Conservation (phyloP, 2,797 vertebrate species). For the Cygnus olor region DNA sequence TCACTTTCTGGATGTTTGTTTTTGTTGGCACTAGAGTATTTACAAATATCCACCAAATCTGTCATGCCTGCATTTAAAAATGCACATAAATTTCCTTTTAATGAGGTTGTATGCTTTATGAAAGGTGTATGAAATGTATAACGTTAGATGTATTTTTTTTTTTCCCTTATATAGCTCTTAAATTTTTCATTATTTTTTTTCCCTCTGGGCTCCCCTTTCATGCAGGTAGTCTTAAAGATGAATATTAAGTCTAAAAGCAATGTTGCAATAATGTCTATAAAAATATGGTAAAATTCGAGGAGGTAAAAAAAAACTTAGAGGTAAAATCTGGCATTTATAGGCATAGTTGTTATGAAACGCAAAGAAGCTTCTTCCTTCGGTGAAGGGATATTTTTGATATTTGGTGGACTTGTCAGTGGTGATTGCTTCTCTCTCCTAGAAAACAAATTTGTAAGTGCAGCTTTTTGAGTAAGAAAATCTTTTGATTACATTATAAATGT, state of each 20-base stretch:
- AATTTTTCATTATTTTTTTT: background rate
- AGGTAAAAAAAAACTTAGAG: background rate
- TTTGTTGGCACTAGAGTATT: background rate
- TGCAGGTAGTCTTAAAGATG: background rate
- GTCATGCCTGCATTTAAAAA: background rate
- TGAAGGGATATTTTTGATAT: background rate
- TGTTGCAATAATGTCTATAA: background rate
- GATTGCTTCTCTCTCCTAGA: background rate
- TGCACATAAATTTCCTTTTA: background rate
- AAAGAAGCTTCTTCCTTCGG: background rate
- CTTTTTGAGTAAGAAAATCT: background rate
- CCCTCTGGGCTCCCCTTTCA: background rate
- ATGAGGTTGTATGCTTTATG: background rate
- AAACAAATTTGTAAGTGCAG: background rate
- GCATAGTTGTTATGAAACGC: background rate
- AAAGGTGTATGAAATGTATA: background rate
- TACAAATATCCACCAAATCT: background rate
- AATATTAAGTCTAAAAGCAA: background rate
- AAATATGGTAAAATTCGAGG: background rate
- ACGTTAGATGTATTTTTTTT: background rate
- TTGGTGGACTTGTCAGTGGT: background rate
- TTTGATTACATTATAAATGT: background rate
- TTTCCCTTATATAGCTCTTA: fast-evolving
- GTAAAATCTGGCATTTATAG: background rate
- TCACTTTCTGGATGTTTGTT: background rate